Conservation (phyloP, 2,797 vertebrate genomes). For the Arrhamphus sclerolepis region DNA sequence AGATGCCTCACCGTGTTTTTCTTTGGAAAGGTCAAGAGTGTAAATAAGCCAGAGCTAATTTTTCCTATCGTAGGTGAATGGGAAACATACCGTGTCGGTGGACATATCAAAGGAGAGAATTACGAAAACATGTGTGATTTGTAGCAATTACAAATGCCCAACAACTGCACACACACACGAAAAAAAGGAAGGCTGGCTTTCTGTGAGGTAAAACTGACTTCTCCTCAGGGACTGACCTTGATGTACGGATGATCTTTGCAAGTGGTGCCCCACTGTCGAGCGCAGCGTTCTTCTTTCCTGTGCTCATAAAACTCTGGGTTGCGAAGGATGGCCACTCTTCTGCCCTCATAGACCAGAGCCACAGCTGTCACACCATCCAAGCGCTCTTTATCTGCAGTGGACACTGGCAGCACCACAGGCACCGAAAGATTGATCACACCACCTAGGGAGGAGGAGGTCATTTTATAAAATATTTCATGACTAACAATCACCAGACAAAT, state of each 20-base stretch:
- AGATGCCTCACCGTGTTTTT: slow-evolving; percentile 34
- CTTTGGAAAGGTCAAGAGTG: slow-evolving; percentile 37
- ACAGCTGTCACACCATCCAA: slow-evolving; percentile 91
- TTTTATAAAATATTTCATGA: background rate
- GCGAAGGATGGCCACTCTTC: slow-evolving; percentile 92
- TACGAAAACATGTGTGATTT: slow-evolving; percentile 29
- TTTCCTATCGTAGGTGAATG: slow-evolving; percentile 24
- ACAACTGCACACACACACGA: slow-evolving; percentile 24
- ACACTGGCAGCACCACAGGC: slow-evolving; percentile 91
- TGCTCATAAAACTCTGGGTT: slow-evolving; percentile 97
- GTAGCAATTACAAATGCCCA: slow-evolving; percentile 14
- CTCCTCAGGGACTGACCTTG: slow-evolving; percentile 78
- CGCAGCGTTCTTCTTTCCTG: slow-evolving; percentile 95
- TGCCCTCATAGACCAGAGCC: slow-evolving; percentile 87
- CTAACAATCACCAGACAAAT: background rate
- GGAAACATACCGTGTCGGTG: slow-evolving; percentile 27
- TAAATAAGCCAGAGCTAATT: slow-evolving; percentile 40
- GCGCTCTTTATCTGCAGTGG: slow-evolving; percentile 88
- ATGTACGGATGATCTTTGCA: slow-evolving; percentile 98
- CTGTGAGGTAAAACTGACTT: background rate
- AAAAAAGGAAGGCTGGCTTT: slow-evolving; percentile 1
- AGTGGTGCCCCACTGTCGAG: slow-evolving; percentile 95
- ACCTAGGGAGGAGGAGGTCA: slow-evolving; percentile 76
- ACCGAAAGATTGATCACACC: slow-evolving; percentile 97
- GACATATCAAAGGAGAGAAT: slow-evolving; percentile 29